Base-by-base conservation (phyloP, 2,888 invertebrate species). In the Neuroscelio doddi region DNA sequence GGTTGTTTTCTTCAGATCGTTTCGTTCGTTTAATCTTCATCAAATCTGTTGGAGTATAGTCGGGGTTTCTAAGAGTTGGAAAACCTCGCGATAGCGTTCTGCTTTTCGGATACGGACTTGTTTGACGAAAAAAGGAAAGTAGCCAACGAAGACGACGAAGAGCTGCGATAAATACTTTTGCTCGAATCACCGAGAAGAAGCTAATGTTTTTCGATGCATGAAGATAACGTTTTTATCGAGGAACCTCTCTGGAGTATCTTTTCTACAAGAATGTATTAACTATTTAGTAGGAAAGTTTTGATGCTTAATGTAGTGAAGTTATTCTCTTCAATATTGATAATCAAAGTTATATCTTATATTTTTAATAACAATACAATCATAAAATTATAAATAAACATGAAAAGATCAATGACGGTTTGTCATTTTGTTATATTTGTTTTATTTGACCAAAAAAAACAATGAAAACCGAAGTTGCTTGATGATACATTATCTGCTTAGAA, bases 1-100 rank as follows among this genome's bases (percentile, higher is more conserved):
- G 76, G 76, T 80, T 77, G 80, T 78, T 80, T 80, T 78, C 73
- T 58, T 64, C 70, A 71, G 72, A 71, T 75, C 73, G 78, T 74
- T 76, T 75, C 58, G 65, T 70, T 63, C 73, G 71, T 75, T 72
- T 73, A 78, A 76, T 78, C 77, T 80, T 77, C 74, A 77, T 80
- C 78, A 77, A 78, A 78, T 79, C 76, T 78, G 71, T 72, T 58
- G 58, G 70, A 68, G 74, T 62, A 44, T 63, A 67, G 68, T 66
- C 69, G 68, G 71, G 70, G 63, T 69, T 75, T 70, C 73, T 70
- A 63, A 74, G 45, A 71, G 71, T 71, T 69, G 71, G 69, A 56
- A 68, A 71, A 64, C 59, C 61, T 61, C 47, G 72, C 72, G 77
- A 76, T 78, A 75, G 76, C 65, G 45, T 53, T 56, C 64, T 39